Evolutionary conservation across 2,113 vertebrate genomes (phyloP), one percentile per base, ranked within the genome.

Genomic region (Oncorhynchus kisutch): DNA sequence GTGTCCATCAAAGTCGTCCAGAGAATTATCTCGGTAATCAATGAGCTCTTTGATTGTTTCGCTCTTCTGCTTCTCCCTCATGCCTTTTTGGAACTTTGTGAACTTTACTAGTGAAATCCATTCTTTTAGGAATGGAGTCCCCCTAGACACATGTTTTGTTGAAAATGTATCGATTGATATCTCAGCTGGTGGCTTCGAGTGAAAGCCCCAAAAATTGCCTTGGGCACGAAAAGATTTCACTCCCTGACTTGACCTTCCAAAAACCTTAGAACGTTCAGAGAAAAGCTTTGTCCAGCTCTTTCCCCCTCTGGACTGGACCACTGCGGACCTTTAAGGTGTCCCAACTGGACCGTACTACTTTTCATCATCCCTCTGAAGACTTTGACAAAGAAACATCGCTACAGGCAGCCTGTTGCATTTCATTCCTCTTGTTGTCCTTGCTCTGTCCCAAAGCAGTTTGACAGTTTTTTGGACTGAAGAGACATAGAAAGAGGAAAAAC

Each of bases 191-290:
- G 64, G 77, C 75, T 85, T 80, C 78, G 83, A 81, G 80, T 85
- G 39, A 60, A 86, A 88, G 78, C 71, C 84, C 5, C 0, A 14
- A 70, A 81, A 78, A 82, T 76, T 78, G 87, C 85, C 87, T 88
- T 88, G 82, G 85, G 73, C 59, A 16, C 81, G 78, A 82, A 83
- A 88, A 77, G 71, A 74, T 80, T 16, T 83, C 75, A 86, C 79
- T 70, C 49, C 76, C 85, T 82, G 88, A 91, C 85, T 73, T 73
- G 73, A 87, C 89, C 81, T 87, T 88, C 66, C 87, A 90, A 86
- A 82, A 88, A 86, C 87, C 84, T 86, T 85, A 81, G 84, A 68
- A 77, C 78, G 82, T 87, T 90, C 78, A 86, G 81, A 90, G 78
- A 74, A 13, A 69, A 77, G 81, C 80, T 81, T 84, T 72, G 78